phyloP scores from a whole-genome alignment of 2,113 vertebrate genomes.

The Cettia cetti region DNA sequence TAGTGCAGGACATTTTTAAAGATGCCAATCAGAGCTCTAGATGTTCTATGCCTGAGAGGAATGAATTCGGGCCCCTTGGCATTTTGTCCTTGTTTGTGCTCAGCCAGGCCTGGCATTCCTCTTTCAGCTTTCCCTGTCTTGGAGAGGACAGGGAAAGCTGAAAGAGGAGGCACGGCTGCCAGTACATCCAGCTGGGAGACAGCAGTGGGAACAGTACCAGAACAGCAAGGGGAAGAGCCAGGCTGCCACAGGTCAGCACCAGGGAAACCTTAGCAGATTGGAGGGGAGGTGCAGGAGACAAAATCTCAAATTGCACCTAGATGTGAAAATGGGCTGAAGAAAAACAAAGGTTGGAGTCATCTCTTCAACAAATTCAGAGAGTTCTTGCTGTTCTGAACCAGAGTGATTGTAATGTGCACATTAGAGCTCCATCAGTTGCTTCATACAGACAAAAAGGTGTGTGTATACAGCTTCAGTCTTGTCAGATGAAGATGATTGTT shows the following conservation, averaged over 20 bases:
- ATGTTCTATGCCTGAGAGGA: not conserved
- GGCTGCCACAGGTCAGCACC: not conserved
- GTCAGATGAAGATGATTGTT: not conserved
- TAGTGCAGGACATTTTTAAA: not conserved
- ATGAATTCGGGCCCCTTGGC: not conserved
- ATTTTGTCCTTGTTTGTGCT: not conserved
- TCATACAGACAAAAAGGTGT: not conserved
- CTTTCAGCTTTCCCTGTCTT: not conserved
- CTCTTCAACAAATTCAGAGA: not conserved
- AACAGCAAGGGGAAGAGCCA: not conserved
- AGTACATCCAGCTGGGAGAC: not conserved
- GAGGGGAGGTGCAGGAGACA: not conserved
- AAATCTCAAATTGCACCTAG: not conserved
- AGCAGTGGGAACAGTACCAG: not conserved
- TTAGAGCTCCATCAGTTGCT: not conserved
- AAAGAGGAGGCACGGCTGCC: rapidly evolving
- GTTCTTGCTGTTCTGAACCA: not conserved
- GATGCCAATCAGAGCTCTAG: rapidly evolving
- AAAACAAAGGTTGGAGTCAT: not conserved
- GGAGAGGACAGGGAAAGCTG: too few relatives aligned
- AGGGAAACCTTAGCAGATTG: not conserved
- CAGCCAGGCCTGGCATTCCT: not conserved
- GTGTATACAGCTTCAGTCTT: not conserved
- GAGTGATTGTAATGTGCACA: not conserved
- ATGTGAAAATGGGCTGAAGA: not conserved